Evolutionary conservation across 1,140 invertebrate genomes (phyloP).

Genomic region (Euglossa dilemma): DNA sequence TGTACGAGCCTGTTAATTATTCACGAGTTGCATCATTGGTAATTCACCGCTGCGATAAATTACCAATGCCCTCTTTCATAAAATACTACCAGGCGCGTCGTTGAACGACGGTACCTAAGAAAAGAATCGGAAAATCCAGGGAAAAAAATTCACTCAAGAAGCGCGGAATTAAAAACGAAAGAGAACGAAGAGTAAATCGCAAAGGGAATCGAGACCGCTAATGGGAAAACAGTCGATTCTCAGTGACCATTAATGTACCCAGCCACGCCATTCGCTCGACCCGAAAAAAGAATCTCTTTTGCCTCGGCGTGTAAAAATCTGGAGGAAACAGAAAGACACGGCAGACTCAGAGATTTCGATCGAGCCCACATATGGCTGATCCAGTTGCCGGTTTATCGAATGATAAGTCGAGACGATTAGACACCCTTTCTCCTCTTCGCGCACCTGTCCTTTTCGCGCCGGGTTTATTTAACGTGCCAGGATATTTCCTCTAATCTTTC

Average conservation of each 20-base stretch:
- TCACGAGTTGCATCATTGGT: too few relatives aligned
- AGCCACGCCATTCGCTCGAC: not conserved
- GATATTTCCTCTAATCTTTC: not conserved
- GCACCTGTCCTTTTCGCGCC: constrained; percentile 60
- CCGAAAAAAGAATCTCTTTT: constrained; percentile 19
- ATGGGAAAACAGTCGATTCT: not conserved
- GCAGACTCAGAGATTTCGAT: constrained; percentile 48
- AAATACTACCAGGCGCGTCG: too few relatives aligned
- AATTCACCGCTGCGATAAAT: too few relatives aligned
- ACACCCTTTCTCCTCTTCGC: constrained; percentile 38
- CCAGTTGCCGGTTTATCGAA: constrained; percentile 59
- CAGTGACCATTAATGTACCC: not conserved
- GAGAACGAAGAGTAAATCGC: not conserved
- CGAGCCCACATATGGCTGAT: constrained; percentile 60
- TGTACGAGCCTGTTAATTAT: too few relatives aligned
- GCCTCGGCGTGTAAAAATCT: constrained; percentile 41
- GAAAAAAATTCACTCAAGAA: too few relatives aligned
- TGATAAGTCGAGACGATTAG: constrained; percentile 70
- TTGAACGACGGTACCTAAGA: too few relatives aligned
- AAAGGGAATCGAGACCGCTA: not conserved
- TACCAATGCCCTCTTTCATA: too few relatives aligned
- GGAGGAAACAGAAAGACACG: constrained; percentile 50
- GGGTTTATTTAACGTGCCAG: constrained; percentile 48
- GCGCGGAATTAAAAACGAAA: not conserved
- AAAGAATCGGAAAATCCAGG: too few relatives aligned